Evolutionary conservation across 2,888 invertebrate genomes (phyloP), one percentile per base, ranked within the genome.

Genomic region (Harpalus rubripes): DNA sequence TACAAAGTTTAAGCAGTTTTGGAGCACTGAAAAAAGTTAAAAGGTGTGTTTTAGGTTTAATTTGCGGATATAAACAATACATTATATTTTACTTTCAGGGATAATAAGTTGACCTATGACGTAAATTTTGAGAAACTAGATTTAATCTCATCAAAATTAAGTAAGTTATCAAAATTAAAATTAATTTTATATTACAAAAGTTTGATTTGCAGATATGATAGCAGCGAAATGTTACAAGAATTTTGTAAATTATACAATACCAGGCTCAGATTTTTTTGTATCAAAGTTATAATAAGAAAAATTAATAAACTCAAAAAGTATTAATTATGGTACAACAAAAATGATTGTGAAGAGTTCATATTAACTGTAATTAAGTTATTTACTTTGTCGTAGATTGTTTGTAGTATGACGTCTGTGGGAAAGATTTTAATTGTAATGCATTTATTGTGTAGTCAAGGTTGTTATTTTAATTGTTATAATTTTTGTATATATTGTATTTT

Each of bases 1-100:
- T 95, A 74, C 91, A 91, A 65, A 93, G 94, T 0, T 91, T 95
- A 0, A 89, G 90, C 4, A 91, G 91, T 41, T 90, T 90, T 12
- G 91, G 91, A 0, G 92, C 91, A 0, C 87, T 93, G 0, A 32
- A 85, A 0, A 92, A 90, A 87, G 89, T 81, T 41, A 89, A 88
- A 88, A 88, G 87, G 91, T 90, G 87, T 87, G 87, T 87, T 10
- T 22, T 6, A 61, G 18, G 10, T 61, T 10, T 22, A 16, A 8
- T 22, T 61, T 8, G 10, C 18, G 18, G 16, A 7, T 61, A 22
- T 65, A n/a, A n/a, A n/a, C n/a, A 10, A 22, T 74, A 10, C 12
- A 79, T 18, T 39, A 32, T 12, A 15, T 80, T 15, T 79, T 12
- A 26, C 58, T 86, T 85, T 61, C 58, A 86, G 86, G 61, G 44